These are phyloP conservation scores for Altica lythri DNA, from an alignment of 2,888 invertebrate genomes.

Conservation along the genomic window DNA sequence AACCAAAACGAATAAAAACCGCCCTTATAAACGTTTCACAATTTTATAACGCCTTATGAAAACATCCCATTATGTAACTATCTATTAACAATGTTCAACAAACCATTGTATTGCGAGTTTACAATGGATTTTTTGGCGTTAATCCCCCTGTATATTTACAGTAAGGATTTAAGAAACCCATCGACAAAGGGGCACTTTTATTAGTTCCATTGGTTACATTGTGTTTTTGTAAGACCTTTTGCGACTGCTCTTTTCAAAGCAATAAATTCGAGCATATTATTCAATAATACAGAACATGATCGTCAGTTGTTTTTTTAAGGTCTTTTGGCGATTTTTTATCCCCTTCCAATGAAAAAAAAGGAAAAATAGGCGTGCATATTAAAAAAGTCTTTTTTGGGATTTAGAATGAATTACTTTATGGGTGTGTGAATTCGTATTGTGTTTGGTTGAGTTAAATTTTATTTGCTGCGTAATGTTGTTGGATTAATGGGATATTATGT, in stretches of 20 bases:
- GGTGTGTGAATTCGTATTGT: conserved; percentile 29
- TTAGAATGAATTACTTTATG: conserved; percentile 22
- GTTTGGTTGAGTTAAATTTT: neutral
- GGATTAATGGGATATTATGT: no score
- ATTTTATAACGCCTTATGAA: conserved; percentile 52
- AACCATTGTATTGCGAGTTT: conserved; percentile 45
- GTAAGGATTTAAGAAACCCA: conserved; percentile 39
- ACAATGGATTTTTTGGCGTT: conserved; percentile 41
- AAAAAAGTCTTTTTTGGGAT: conserved; percentile 27
- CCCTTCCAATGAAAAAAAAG: conserved; percentile 20
- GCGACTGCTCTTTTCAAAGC: conserved; percentile 38
- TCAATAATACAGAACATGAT: conserved; percentile 38
- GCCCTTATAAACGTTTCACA: conserved; percentile 34
- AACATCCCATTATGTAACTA: conserved; percentile 54
- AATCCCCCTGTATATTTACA: conserved; percentile 41
- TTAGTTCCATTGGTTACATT: conserved; percentile 35
- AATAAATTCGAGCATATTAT: conserved; percentile 37
- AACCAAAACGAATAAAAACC: conserved; percentile 30
- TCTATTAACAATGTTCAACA: conserved; percentile 52
- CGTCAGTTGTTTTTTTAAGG: conserved; percentile 41
- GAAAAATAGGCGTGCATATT: conserved; percentile 36
- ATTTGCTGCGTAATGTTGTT: no score
- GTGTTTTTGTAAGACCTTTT: conserved; percentile 25
- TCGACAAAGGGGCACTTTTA: conserved; percentile 34
- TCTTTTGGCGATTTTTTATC: conserved; percentile 31